A percentile compares a stretch with the other conserved stretches of the same genome.
phyloP scores from a whole-genome alignment of 1,140 invertebrate genomes.

The Drosophila gunungcola region DNA sequence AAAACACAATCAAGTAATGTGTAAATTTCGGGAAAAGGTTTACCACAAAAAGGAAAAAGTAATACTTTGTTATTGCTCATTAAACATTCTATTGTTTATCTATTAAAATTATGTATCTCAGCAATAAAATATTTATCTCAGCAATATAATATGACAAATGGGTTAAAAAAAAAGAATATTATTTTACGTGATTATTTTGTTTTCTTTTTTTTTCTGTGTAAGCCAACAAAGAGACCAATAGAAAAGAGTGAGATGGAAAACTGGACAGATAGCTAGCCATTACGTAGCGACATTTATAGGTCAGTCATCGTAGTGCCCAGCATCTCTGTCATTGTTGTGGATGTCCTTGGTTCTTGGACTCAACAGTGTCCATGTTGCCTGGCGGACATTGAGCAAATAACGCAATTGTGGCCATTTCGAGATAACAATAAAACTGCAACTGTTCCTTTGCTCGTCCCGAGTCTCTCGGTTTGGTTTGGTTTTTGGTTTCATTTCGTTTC shows the following conservation, averaged over 20 bases:
- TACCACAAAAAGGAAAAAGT: no score
- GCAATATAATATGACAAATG: no score
- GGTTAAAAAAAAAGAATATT: neutral
- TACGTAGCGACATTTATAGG: constrained; percentile 55
- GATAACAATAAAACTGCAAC: constrained; percentile 80
- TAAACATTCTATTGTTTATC: no score
- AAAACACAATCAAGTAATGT: neutral
- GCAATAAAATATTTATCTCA: no score
- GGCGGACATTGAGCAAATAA: constrained; percentile 71
- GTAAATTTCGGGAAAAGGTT: neutral
- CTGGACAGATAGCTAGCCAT: constrained; percentile 45
- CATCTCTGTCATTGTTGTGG: constrained; percentile 44
- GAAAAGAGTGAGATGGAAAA: constrained; percentile 27
- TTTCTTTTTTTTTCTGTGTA: constrained; percentile 10
- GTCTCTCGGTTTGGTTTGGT: constrained; percentile 35
- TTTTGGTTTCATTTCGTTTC: constrained; percentile 31
- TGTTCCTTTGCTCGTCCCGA: constrained; percentile 22
- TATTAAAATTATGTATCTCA: no score
- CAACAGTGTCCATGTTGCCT: constrained; percentile 15
- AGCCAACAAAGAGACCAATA: constrained; percentile 32
- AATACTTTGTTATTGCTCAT: neutral
- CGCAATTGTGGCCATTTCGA: constrained; percentile 76
- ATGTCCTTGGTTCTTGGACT: constrained; percentile 28
- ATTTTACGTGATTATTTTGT: neutral
- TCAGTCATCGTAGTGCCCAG: constrained; percentile 42